Conservation (phyloP, 1,140 invertebrate genomes). For the Aphis gossypii region DNA sequence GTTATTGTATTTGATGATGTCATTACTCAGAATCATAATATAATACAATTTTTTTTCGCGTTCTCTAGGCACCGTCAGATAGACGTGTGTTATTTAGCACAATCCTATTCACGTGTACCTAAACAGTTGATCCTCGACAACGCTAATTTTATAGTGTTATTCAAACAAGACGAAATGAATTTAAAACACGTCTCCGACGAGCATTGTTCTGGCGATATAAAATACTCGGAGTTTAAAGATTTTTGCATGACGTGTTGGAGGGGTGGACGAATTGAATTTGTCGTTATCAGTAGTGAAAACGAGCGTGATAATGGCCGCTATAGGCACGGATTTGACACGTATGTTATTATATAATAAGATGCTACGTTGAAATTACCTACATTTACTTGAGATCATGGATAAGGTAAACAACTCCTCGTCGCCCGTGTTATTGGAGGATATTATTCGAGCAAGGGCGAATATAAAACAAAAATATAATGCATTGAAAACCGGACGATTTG, state of each 20-base stretch:
- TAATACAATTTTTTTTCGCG: too few species aligned
- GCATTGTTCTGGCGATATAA: conserved; percentile 4
- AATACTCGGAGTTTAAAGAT: not conserved
- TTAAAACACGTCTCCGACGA: conserved; percentile 13
- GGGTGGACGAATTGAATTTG: not conserved
- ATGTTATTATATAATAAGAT: not conserved
- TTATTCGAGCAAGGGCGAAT: too few species aligned
- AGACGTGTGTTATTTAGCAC: too few species aligned
- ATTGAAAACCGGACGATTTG: too few species aligned
- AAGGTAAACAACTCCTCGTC: not conserved
- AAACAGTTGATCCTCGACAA: too few species aligned
- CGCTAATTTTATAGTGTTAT: too few species aligned
- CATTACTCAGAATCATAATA: too few species aligned
- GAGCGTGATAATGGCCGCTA: not conserved
- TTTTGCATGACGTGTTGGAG: conserved; percentile 11
- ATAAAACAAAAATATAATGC: too few species aligned
- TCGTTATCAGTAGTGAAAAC: conserved; percentile 9
- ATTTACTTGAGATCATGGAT: not conserved
- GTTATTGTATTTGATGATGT: too few species aligned
- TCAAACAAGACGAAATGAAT: not conserved
- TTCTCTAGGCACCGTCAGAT: too few species aligned
- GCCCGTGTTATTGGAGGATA: not conserved
- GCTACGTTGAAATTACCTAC: not conserved
- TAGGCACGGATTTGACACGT: not conserved
- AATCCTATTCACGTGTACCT: too few species aligned